Evolutionary conservation across 1,140 invertebrate genomes (phyloP).

Genomic region (Drosophila ambigua): DNA sequence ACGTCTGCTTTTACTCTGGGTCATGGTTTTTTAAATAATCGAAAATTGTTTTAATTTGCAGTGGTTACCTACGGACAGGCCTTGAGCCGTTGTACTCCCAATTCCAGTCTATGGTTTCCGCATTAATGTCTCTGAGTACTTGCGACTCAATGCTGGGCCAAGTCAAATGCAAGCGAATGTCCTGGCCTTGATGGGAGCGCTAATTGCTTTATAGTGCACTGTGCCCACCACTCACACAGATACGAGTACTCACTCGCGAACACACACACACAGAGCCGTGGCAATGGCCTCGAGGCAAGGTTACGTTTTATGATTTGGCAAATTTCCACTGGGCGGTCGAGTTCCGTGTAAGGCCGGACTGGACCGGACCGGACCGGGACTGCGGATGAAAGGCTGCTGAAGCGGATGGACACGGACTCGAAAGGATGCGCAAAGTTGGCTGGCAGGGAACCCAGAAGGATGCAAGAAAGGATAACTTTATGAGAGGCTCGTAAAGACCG

Average conservation of each 20-base stretch:
- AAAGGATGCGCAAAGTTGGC: constrained; percentile 77
- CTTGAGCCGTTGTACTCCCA: constrained; percentile 32
- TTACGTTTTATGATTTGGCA: constrained; percentile 64
- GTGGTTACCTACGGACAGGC: constrained; percentile 6
- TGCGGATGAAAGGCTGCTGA: constrained; percentile 26
- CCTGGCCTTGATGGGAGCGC: constrained; percentile 66
- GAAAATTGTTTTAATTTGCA: no score
- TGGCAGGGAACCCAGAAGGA: constrained; percentile 30
- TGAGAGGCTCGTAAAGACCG: constrained; percentile 64
- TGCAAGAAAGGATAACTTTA: constrained; percentile 81
- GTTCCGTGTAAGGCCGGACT: constrained; percentile 43
- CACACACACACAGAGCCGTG: neutral
- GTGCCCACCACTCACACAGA: neutral
- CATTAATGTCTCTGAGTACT: constrained; percentile 50
- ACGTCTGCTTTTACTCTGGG: no score
- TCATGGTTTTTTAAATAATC: no score
- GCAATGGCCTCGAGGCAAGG: constrained; percentile 47
- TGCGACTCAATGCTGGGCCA: constrained; percentile 42
- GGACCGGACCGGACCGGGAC: neutral
- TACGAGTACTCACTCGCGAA: neutral
- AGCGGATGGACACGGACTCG: constrained; percentile 3
- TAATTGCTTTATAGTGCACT: constrained; percentile 64
- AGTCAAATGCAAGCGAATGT: constrained; percentile 70
- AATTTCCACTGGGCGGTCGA: constrained; percentile 53
- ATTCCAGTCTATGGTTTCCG: constrained; percentile 24